A percentile compares a stretch with the other conserved stretches of the same genome.
phyloP scores from a whole-genome alignment of 2,797 vertebrate genomes.

The Loriculus beryllinus region DNA sequence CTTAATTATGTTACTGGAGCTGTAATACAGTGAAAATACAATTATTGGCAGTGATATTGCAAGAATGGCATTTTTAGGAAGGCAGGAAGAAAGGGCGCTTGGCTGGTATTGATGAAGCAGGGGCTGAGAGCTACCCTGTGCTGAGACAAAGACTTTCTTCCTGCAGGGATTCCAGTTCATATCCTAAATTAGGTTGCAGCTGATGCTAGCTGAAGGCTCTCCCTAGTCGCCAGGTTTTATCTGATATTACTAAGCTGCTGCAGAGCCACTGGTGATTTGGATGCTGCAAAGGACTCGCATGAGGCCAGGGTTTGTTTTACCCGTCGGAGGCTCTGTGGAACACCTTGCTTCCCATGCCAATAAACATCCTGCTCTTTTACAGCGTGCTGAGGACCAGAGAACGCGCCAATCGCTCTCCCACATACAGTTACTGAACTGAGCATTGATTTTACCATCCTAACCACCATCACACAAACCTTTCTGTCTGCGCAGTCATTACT shows the following conservation, averaged over 20 bases:
- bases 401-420: background rate
- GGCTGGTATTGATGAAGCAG: background rate
- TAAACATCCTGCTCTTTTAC: background rate
- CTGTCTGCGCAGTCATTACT: background rate
- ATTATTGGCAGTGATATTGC: slow-evolving; percentile 34
- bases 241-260: background rate
- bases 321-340: background rate
- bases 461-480: background rate
- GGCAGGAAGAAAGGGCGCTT: background rate
- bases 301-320: background rate
- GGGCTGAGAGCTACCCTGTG: background rate
- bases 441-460: background rate
- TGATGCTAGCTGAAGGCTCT: background rate
- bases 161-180: background rate
- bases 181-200: background rate
- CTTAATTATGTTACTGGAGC: slow-evolving; percentile 34
- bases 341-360: background rate
- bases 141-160: background rate
- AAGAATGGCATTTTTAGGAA: slow-evolving; percentile 28
- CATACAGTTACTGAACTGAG: accelerated
- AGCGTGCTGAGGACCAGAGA: background rate
- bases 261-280: background rate
- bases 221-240: background rate
- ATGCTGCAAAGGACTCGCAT: background rate
- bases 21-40: slow-evolving; percentile 41